phyloP scores from a whole-genome alignment of 1,140 invertebrate species.

The Pachypeltis micranthus region DNA sequence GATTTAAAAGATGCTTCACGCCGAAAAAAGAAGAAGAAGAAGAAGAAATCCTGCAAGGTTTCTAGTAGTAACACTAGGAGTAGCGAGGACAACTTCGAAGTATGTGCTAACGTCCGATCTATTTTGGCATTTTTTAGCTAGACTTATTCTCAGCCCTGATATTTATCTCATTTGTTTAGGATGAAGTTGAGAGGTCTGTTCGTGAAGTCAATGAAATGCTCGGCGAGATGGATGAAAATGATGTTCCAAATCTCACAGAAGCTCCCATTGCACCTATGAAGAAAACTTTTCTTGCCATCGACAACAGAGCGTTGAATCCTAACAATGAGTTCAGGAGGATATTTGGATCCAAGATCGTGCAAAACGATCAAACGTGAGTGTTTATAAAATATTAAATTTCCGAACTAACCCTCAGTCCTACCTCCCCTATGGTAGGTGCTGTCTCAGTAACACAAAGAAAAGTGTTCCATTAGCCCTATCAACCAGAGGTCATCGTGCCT shows the following conservation, averaged over 20 bases:
- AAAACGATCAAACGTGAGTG: constrained; percentile 43
- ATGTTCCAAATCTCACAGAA: background rate
- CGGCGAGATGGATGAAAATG: constrained; percentile 39
- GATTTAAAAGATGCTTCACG: constrained; percentile 35
- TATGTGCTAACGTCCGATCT: no score
- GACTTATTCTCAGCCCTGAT: no score
- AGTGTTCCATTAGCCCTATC: no score
- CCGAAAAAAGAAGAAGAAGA: constrained; percentile 53
- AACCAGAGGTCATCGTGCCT: no score
- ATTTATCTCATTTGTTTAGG: constrained; percentile 36
- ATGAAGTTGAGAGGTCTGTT: constrained; percentile 61
- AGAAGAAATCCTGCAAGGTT: constrained; percentile 41
- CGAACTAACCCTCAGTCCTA: no score
- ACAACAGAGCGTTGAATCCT: constrained; percentile 65
- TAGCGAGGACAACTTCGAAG: constrained; percentile 48
- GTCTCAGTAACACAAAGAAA: no score
- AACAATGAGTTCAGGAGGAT: constrained; percentile 73
- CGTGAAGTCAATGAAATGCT: constrained; percentile 59
- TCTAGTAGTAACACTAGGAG: constrained; percentile 39
- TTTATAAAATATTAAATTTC: no score
- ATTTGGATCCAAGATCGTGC: constrained; percentile 70
- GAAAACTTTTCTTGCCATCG: constrained; percentile 46
- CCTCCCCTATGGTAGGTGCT: no score
- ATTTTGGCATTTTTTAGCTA: no score
- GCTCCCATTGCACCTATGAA: constrained; percentile 17